A percentile compares a stretch with the other conserved stretches of the same genome.
These are phyloP conservation scores for Allygus modestus DNA, from an alignment of 2,888 invertebrate species.

Conservation along the genomic window DNA sequence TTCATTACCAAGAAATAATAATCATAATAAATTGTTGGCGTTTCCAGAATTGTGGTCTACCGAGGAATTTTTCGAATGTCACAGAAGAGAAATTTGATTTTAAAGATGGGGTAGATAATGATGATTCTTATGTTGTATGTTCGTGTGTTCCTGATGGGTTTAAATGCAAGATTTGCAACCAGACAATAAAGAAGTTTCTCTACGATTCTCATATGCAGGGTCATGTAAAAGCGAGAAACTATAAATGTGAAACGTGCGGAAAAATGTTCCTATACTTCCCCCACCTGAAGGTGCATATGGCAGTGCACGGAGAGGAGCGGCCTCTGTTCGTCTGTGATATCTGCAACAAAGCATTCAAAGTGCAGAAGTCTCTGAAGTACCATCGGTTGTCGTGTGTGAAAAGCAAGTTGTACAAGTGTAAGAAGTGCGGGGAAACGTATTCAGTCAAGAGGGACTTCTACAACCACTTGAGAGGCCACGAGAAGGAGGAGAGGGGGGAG, in stretches of 20 bases:
- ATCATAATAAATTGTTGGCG: no score
- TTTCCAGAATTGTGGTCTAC: constrained; percentile 29
- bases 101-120: background rate
- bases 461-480: constrained; percentile 25
- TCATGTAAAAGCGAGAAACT: constrained; percentile 4
- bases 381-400: constrained; percentile 6
- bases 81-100: background rate
- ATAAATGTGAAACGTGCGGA: constrained; percentile 37
- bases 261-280: constrained; percentile 22
- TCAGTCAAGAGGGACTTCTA: constrained; percentile 13
- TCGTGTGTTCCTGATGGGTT: constrained; percentile 1
- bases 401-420: constrained; percentile 43
- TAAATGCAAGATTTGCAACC: constrained; percentile 17
- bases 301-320: background rate
- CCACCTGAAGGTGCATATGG: constrained; percentile 32
- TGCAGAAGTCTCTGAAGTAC: constrained; percentile 9
- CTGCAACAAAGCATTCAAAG: constrained; percentile 29
- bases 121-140: background rate
- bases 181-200: background rate
- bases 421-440: background rate
- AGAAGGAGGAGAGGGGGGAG: constrained; percentile 19
- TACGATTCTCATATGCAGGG: constrained; percentile 19
- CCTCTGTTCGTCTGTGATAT: constrained; percentile 28
- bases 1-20: no score
- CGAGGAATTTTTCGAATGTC: background rate